These are phyloP conservation scores for Kuschelorhynchus macadamiae DNA, from an alignment of 2,888 invertebrate species.

Conservation along the genomic window DNA sequence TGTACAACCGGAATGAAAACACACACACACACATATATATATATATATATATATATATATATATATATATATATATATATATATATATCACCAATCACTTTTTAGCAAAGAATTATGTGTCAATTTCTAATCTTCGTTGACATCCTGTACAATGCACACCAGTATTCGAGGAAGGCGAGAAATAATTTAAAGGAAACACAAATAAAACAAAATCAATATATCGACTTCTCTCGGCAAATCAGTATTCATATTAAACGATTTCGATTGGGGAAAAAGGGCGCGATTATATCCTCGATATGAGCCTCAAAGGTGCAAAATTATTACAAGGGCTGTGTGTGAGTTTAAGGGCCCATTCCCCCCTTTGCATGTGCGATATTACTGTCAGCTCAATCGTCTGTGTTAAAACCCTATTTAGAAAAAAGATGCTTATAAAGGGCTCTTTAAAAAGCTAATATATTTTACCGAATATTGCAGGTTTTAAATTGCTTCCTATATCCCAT, in stretches of 20 bases:
- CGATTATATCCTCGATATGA: slow-evolving; percentile 48
- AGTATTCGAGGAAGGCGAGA: background rate
- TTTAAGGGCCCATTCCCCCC: slow-evolving; percentile 44
- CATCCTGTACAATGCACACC: too few species aligned
- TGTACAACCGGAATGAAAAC: too few species aligned
- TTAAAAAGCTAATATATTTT: slow-evolving; percentile 42
- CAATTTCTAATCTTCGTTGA: too few species aligned
- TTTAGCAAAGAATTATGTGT: too few species aligned
- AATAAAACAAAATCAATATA: slow-evolving; percentile 18
- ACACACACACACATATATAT: too few species aligned
- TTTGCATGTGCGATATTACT: slow-evolving; percentile 64
- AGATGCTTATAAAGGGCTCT: slow-evolving; percentile 42
- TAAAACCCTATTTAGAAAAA: slow-evolving; percentile 59
- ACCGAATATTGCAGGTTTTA: slow-evolving; percentile 32
- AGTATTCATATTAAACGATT: slow-evolving; percentile 67
- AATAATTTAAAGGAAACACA: slow-evolving; percentile 8
- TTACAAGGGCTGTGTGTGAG: slow-evolving; percentile 66
- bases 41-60: too few species aligned
- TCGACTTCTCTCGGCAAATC: slow-evolving; percentile 33
- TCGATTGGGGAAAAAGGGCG: slow-evolving; percentile 58
- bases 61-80: too few species aligned
- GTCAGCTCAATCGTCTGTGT: slow-evolving; percentile 65
- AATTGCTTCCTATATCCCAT: slow-evolving; percentile 49
- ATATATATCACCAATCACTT: too few species aligned
- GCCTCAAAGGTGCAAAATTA: slow-evolving; percentile 67